Evolutionary conservation across 2,888 invertebrate species (phyloP).

Genomic region (Drosophila differens): DNA sequence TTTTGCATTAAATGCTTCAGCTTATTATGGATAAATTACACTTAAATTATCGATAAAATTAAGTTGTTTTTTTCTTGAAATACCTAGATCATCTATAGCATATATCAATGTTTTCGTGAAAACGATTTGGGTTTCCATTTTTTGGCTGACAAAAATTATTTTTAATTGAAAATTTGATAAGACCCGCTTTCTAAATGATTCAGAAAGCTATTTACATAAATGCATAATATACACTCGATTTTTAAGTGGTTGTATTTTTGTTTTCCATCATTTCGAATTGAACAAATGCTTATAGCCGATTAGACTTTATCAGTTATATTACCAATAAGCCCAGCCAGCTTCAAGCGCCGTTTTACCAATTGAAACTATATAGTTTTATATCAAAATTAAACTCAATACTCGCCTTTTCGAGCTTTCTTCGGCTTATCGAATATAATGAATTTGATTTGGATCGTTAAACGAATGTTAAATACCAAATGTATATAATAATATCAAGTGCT

Average conservation of each 20-base stretch:
- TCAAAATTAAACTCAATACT: not conserved
- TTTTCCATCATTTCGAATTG: too few relatives aligned
- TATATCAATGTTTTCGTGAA: not conserved
- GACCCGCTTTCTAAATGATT: not conserved
- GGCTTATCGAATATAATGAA: not conserved
- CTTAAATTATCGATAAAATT: not conserved
- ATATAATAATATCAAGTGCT: not conserved
- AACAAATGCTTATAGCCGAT: not conserved
- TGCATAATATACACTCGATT: not conserved
- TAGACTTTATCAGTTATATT: not conserved
- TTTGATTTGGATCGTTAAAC: not conserved
- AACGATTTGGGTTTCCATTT: not conserved
- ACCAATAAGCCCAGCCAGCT: not conserved
- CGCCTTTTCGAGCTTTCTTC: not conserved
- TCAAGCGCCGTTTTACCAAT: not conserved
- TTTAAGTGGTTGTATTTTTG: not conserved
- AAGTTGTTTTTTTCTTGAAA: not conserved
- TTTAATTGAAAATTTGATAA: not conserved
- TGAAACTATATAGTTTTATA: not conserved
- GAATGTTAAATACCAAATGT: not conserved
- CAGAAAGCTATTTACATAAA: not conserved
- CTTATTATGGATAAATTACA: not conserved
- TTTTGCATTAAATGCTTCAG: not conserved
- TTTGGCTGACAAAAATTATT: not conserved
- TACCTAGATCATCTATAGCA: not conserved